Evolutionary conservation across 1,140 invertebrate species (phyloP).

Genomic region (Aphelinus certus): DNA sequence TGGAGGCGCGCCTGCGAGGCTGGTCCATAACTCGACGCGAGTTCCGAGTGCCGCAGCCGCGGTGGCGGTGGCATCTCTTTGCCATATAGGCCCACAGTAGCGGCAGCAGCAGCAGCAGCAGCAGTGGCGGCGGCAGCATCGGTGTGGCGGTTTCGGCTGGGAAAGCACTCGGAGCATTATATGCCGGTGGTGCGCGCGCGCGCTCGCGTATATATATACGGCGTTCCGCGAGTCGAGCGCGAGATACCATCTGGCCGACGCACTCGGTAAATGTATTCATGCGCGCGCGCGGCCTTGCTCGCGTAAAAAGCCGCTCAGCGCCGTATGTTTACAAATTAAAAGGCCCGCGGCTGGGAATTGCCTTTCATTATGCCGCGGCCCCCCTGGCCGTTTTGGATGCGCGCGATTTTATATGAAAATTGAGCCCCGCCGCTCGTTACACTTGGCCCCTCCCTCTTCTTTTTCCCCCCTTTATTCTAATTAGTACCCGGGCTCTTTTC

Average conservation of each 20-base stretch:
- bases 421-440: too few relatives aligned
- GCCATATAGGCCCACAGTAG: too few relatives aligned
- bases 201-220: neutral
- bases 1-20: too few relatives aligned
- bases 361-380: slow-evolving; percentile 18
- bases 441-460: neutral
- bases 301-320: slow-evolving; percentile 43
- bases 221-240: slow-evolving; percentile 35
- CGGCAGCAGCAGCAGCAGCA: too few relatives aligned
- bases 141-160: too few relatives aligned
- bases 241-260: slow-evolving; percentile 49
- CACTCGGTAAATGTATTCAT: slow-evolving; percentile 54
- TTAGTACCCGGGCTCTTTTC: too few relatives aligned
- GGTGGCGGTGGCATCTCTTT: too few relatives aligned
- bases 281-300: slow-evolving; percentile 39
- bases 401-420: slow-evolving; percentile 24
- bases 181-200: neutral
- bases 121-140: too few relatives aligned
- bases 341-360: slow-evolving; percentile 1
- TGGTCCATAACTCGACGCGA: too few relatives aligned
- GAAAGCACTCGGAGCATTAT: slow-evolving; percentile 22
- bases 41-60: too few relatives aligned
- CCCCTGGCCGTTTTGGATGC: neutral
- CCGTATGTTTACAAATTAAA: slow-evolving; percentile 34
- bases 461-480: neutral